Evolutionary conservation across 2,113 vertebrate genomes (phyloP).

Genomic region (Pongo pygmaeus): DNA sequence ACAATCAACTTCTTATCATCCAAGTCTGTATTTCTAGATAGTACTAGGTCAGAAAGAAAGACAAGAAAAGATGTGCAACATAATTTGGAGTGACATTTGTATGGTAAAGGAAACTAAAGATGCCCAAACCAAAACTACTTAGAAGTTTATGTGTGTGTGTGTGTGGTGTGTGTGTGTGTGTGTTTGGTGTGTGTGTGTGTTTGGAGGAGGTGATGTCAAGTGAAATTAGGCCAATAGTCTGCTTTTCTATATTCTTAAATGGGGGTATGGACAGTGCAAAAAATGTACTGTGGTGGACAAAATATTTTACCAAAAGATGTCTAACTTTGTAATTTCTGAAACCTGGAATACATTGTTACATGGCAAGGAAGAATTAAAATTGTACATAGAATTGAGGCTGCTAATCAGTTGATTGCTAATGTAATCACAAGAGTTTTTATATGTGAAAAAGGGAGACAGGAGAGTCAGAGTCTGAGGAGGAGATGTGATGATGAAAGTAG

Average conservation of each 20-base stretch:
- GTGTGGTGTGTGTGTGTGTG: no score
- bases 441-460: neutral
- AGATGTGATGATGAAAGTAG: neutral
- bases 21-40: neutral
- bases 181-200: no score
- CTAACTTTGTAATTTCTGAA: neutral
- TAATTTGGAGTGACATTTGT: neutral
- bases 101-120: neutral
- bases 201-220: neutral
- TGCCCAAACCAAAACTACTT: neutral
- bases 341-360: neutral
- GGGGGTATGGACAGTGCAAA: neutral
- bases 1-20: constrained; percentile 18
- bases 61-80: neutral
- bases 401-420: neutral
- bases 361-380: neutral
- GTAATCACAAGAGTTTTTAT: neutral
- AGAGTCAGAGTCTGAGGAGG: neutral
- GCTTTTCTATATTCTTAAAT: neutral
- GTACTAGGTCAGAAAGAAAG: neutral
- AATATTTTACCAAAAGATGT: neutral
- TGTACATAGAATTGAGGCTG: neutral
- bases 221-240: neutral
- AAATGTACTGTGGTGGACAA: neutral
- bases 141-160: neutral